Conservation (phyloP, 2,113 vertebrate genomes). For the Henicopernis longicauda region DNA sequence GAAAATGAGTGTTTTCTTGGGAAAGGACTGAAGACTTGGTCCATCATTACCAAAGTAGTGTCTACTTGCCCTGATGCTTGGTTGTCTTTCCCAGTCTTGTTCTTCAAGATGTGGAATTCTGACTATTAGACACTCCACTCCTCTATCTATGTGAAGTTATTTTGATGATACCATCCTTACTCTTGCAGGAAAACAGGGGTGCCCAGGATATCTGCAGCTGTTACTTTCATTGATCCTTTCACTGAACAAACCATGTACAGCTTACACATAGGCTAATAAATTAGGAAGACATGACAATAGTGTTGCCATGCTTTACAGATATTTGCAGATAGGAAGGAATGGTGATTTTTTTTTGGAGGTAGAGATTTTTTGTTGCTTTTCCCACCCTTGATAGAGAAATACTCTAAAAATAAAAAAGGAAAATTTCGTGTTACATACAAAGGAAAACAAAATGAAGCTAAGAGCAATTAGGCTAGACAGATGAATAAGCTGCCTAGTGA, state of each 20-base stretch:
- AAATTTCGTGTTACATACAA: slow-evolving; percentile 24
- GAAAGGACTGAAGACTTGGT: not conserved
- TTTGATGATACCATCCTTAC: not conserved
- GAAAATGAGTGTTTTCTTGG: not conserved
- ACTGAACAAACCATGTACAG: not conserved
- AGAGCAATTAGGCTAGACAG: slow-evolving; percentile 55
- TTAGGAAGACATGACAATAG: not conserved
- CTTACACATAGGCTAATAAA: not conserved
- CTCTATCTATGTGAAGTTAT: not conserved
- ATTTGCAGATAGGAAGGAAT: not conserved
- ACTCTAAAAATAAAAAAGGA: not conserved
- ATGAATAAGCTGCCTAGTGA: slow-evolving; percentile 65
- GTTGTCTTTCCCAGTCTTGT: not conserved
- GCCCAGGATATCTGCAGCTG: not conserved
- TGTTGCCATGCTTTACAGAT: not conserved
- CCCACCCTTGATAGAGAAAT: not conserved
- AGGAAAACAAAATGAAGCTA: slow-evolving; percentile 45
- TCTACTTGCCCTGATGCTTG: not conserved
- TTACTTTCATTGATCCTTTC: not conserved
- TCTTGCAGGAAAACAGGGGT: not conserved
- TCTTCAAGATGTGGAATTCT: not conserved
- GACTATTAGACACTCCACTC: not conserved
- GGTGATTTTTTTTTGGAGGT: not conserved
- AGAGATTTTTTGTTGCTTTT: not conserved
- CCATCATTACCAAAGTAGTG: not conserved